Conservation (phyloP, 2,797 vertebrate genomes). For the Xiphophorus birchmanni region DNA sequence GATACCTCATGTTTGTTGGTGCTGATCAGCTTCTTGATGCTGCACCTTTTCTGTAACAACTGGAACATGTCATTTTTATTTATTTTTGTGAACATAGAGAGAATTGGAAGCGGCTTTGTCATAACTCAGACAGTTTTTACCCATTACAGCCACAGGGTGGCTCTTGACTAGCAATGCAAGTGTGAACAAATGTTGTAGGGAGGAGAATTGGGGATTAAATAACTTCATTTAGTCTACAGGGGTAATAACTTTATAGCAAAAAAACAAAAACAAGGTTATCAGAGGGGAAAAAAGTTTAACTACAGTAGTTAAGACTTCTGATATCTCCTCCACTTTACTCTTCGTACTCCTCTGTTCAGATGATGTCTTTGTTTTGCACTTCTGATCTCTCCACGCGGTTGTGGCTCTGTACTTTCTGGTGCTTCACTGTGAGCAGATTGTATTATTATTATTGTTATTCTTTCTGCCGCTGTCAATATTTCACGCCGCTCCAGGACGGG, state of each 20-base stretch:
- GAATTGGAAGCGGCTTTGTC: conserved; percentile 41
- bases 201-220: conserved; percentile 9
- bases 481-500: conserved; percentile 31
- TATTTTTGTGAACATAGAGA: conserved; percentile 40
- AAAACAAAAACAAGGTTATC: neutral
- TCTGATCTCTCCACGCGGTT: conserved; percentile 35
- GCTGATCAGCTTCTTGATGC: conserved; percentile 58
- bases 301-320: conserved; percentile 7
- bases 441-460: neutral
- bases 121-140: conserved; percentile 54
- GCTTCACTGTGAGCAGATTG: conserved; percentile 66
- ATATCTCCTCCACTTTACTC: conserved; percentile 31
- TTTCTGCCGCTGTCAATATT: conserved; percentile 55
- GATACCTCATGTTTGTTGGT: conserved; percentile 74
- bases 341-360: conserved; percentile 62
- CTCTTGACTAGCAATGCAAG: conserved; percentile 16
- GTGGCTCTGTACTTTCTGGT: conserved; percentile 62
- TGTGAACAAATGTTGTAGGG: conserved; percentile 4
- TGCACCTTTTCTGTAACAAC: conserved; percentile 58
- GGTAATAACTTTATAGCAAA: neutral
- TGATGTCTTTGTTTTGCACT: conserved; percentile 52
- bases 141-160: conserved; percentile 36
- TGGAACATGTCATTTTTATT: conserved; percentile 28
- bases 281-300: neutral
- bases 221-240: conserved; percentile 29